Base-by-base conservation (phyloP, 2,797 vertebrate genomes). In the Onychomys arenicola region DNA sequence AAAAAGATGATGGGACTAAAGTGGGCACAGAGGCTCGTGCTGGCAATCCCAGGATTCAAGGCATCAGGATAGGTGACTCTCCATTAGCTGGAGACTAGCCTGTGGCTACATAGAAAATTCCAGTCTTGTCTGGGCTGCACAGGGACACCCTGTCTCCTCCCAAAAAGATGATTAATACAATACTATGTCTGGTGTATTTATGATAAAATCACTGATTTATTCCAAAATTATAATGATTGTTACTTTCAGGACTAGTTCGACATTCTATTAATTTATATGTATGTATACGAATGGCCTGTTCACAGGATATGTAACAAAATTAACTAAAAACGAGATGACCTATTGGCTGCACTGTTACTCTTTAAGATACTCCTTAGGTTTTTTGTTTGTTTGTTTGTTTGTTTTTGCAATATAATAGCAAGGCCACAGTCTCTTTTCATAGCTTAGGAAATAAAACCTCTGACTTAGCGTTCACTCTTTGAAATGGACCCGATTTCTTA, bases 371-470 rank as follows among this genome's bases (percentile, higher is more conserved):
- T 91, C 78, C 29, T 85, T 37, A 86, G 3, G 73, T 32, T 84
- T 55, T 84, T 52, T 55, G 55, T 37, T 21, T 46, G 46, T 46
- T 46, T 6, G n/a, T n/a, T n/a, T n/a, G n/a, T n/a, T 52, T 52
- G 13, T 52, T 52, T 78, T 82, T 93, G 17, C n/a, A 94, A 67
- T 77, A 25, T 52, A 71, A 61, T 32, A 89, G 11, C 40, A n/a
- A 89, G 37, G 23, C 4, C 75, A 77, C 40, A 75, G 75, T 80
- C 46, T n/a, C 57, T 76, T 49, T 85, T 73, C 82, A 57, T 89
- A 76, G 43, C 67, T 96, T 93, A 94, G 5, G 89, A 90, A 96
- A 89, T 89, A 93, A 96, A 92, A 34, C 55, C 3, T 92, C n/a
- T 89, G n/a, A 85, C 29, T 89, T 55, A 87, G n/a, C 76, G 43